Evolutionary conservation across 2,888 invertebrate species (phyloP).

Genomic region (Leptopilina myrica): DNA sequence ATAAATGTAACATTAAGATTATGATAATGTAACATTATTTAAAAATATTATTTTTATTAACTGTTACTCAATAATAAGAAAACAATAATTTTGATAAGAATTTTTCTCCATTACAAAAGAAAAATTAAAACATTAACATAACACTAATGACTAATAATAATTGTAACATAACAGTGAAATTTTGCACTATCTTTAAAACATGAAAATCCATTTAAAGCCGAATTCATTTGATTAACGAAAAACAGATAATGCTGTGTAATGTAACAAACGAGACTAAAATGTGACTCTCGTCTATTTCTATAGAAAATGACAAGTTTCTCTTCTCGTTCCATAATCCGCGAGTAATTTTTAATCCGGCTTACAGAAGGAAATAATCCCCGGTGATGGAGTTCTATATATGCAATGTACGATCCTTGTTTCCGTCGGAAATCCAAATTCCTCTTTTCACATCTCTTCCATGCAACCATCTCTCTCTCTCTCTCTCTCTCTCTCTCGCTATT

Average conservation of each 20-base stretch:
- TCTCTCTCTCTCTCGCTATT: neutral
- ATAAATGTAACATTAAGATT: too few relatives aligned
- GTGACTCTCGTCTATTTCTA: conserved; percentile 19
- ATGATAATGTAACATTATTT: too few relatives aligned
- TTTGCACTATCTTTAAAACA: too few relatives aligned
- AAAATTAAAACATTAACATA: too few relatives aligned
- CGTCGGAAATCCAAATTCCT: conserved; percentile 26
- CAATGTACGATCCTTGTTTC: conserved; percentile 16
- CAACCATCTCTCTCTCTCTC: neutral
- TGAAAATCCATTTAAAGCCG: too few relatives aligned
- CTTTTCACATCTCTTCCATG: neutral
- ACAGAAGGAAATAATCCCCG: conserved; percentile 32
- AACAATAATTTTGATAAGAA: too few relatives aligned
- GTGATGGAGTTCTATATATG: conserved; percentile 29
- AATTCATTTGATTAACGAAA: too few relatives aligned
- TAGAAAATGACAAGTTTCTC: conserved; percentile 20
- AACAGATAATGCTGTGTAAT: neutral
- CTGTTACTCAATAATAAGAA: too few relatives aligned
- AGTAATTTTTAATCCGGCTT: conserved; percentile 40
- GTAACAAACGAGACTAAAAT: conserved; percentile 9
- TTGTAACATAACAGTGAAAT: too few relatives aligned
- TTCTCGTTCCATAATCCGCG: conserved; percentile 32
- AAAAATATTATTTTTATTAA: too few relatives aligned
- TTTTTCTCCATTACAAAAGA: too few relatives aligned
- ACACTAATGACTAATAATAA: too few relatives aligned